phyloP scores from a whole-genome alignment of 92 coral and sea anemone genomes.

The Palythoa grandiflora region DNA sequence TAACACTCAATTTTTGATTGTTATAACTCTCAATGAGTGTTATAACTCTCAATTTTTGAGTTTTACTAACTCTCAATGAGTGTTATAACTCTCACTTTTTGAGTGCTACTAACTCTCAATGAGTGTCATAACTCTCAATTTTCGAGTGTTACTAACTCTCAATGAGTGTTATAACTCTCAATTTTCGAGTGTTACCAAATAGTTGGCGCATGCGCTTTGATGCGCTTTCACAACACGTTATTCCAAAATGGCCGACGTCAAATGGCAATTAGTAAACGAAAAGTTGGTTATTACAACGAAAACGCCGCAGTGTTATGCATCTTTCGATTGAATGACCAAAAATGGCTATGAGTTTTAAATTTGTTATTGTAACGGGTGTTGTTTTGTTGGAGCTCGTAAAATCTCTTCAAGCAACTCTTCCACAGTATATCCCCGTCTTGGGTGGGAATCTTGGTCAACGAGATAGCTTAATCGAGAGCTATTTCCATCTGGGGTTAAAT shows the following conservation, averaged over 20 bases:
- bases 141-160: slow-evolving; percentile 2
- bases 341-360: no score
- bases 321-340: neutral
- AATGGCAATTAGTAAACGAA: neutral
- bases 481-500: slow-evolving; percentile 3
- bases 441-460: neutral
- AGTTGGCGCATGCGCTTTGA: slow-evolving; percentile 7
- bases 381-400: no score
- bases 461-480: neutral
- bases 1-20: no score
- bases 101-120: slow-evolving; percentile 1
- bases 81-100: neutral
- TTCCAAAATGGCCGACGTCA: neutral
- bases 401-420: neutral
- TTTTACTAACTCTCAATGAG: neutral
- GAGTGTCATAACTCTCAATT: slow-evolving; percentile 4
- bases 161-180: slow-evolving; percentile 1
- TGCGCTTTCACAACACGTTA: slow-evolving; percentile 6
- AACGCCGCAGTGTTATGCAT: slow-evolving; percentile 7
- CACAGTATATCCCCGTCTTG: neutral
- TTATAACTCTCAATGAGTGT: no score
- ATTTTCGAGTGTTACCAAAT: slow-evolving; percentile 3
- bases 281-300: slow-evolving; percentile 1
- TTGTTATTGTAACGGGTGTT: no score
- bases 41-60: no score